These are phyloP conservation scores for Dryobota labecula DNA, from an alignment of 2,888 invertebrate genomes.

Conservation along the genomic window DNA sequence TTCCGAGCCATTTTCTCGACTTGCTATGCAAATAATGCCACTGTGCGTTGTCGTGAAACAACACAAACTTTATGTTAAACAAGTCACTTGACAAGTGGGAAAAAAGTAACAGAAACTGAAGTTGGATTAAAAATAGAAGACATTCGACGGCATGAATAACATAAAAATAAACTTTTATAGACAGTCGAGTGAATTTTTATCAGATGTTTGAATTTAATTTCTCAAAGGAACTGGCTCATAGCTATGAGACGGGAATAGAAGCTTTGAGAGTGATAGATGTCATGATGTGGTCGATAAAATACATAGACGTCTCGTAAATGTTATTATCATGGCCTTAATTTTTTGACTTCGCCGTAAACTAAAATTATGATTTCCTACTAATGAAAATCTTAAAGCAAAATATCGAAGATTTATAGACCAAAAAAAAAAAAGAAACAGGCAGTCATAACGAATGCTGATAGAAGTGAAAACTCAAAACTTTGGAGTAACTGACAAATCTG, in stretches of 20 bases:
- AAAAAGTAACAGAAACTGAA: conserved; percentile 69
- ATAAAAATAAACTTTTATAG: conserved; percentile 55
- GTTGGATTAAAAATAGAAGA: conserved; percentile 63
- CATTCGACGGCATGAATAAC: conserved; percentile 55
- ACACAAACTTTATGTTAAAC: conserved; percentile 83
- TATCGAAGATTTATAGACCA: background rate
- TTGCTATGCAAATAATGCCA: conserved; percentile 82
- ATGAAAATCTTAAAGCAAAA: background rate
- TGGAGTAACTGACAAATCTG: too few species aligned
- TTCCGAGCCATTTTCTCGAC: conserved; percentile 81
- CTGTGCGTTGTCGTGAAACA: conserved; percentile 70
- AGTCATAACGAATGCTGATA: too few species aligned
- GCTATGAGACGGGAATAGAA: conserved; percentile 45
- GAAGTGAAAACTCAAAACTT: too few species aligned
- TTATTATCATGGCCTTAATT: conserved; percentile 24
- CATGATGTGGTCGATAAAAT: conserved; percentile 44
- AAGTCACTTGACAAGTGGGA: conserved; percentile 76
- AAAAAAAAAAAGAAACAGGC: too few species aligned
- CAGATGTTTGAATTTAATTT: conserved; percentile 38
- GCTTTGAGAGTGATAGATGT: conserved; percentile 41
- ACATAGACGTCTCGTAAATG: conserved; percentile 30
- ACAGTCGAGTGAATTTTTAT: conserved; percentile 44
- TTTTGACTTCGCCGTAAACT: background rate
- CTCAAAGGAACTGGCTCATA: conserved; percentile 25
- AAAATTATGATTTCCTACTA: conserved; percentile 13